phyloP scores from a whole-genome alignment of 2,113 vertebrate species.

The Seriola aureovittata region DNA sequence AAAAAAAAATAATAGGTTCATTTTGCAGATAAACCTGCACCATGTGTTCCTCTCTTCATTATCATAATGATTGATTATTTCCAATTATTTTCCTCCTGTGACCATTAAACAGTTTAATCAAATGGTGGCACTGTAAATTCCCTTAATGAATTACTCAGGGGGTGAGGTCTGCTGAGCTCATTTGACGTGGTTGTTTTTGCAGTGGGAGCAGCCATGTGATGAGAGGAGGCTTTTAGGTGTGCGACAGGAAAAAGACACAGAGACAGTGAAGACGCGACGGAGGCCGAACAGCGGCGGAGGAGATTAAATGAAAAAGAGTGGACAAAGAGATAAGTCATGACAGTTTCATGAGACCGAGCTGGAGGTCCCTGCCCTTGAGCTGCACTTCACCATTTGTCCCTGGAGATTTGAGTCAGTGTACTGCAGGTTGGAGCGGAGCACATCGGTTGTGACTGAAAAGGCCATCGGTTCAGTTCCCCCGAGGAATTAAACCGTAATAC shows the following conservation, averaged over 20 bases:
- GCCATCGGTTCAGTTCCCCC: conserved; percentile 27
- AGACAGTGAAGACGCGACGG: neutral
- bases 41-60: conserved; percentile 10
- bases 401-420: conserved; percentile 10
- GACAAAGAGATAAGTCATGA: conserved; percentile 4
- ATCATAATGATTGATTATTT: conserved; percentile 28
- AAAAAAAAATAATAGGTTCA: neutral
- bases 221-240: neutral
- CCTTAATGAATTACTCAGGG: conserved; percentile 18
- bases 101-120: conserved; percentile 42
- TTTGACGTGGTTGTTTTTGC: conserved; percentile 37
- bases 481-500: conserved; percentile 31
- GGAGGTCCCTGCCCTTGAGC: conserved; percentile 5
- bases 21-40: neutral
- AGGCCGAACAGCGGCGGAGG: neutral
- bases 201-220: conserved; percentile 4
- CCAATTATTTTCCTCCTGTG: conserved; percentile 11
- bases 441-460: conserved; percentile 27
- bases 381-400: conserved; percentile 27
- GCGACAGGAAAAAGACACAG: neutral
- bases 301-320: conserved; percentile 7
- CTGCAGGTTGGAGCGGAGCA: neutral
- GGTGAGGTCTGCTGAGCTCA: conserved; percentile 1
- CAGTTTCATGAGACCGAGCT: conserved; percentile 25
- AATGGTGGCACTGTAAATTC: neutral